A percentile compares a stretch with the other conserved stretches of the same genome.
Conservation (phyloP, 2,888 invertebrate genomes). For the Dysmachus trigonus region DNA sequence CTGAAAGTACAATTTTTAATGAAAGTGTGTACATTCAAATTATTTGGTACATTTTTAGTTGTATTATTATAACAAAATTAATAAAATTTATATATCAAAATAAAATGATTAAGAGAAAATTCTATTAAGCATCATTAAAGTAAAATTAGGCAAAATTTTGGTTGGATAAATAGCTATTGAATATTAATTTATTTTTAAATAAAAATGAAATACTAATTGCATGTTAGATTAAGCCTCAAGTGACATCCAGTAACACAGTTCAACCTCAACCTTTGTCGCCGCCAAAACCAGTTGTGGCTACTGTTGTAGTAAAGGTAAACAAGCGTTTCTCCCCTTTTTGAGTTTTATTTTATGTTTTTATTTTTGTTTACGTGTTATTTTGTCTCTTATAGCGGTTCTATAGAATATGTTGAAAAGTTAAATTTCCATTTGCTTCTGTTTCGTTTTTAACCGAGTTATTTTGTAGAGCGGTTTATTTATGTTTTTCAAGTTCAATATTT, state of each 20-base stretch:
- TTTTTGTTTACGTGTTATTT: slow-evolving; percentile 25
- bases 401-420: neutral
- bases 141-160: neutral
- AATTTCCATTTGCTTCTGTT: neutral
- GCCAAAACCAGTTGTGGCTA: slow-evolving; percentile 63
- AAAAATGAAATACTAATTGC: slow-evolving; percentile 48
- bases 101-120: neutral
- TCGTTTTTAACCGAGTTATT: neutral
- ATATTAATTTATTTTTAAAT: neutral
- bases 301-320: slow-evolving; percentile 63
- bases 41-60: neutral
- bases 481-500: neutral
- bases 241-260: slow-evolving; percentile 52
- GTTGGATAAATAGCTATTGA: neutral
- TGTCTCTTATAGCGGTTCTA: neutral
- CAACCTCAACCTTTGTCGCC: slow-evolving; percentile 64
- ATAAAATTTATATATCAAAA: no score
- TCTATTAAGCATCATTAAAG: neutral
- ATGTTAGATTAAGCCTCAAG: slow-evolving; percentile 50
- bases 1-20: no score
- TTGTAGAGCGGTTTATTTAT: neutral
- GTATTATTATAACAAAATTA: no score
- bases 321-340: neutral
- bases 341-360: slow-evolving; percentile 38
- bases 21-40: no score